phyloP scores from a whole-genome alignment of 2,888 invertebrate species.

The Philonicus albiceps region DNA sequence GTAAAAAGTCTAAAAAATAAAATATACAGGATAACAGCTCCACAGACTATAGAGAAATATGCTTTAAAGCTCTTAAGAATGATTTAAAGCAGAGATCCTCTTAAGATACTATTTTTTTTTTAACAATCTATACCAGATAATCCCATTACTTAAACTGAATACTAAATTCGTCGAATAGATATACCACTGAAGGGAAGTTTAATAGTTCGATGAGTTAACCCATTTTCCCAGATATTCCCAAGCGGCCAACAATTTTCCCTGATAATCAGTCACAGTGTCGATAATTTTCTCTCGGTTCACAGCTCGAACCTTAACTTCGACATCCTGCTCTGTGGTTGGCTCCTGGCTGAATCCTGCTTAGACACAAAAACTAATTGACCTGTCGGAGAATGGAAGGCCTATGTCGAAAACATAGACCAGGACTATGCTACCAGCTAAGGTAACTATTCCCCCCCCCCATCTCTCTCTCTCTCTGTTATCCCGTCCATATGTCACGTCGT shows the following conservation, averaged over 20 bases:
- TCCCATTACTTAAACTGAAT: background rate
- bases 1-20: no score
- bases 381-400: background rate
- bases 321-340: background rate
- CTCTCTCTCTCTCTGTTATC: background rate
- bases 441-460: background rate
- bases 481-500: background rate
- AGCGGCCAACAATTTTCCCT: background rate
- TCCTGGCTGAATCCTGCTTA: background rate
- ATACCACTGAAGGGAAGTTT: background rate
- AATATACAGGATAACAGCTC: no score
- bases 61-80: no score
- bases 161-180: background rate
- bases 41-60: no score
- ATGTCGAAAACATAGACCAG: background rate
- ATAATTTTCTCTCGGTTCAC: background rate
- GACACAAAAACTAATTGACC: background rate
- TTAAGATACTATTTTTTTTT: no score
- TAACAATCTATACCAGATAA: background rate
- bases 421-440: background rate
- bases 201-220: background rate
- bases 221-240: background rate
- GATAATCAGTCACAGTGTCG: background rate
- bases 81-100: no score
- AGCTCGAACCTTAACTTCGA: background rate